phyloP scores from a whole-genome alignment of 2,797 vertebrate species.

The Pseudochirops corinnae region DNA sequence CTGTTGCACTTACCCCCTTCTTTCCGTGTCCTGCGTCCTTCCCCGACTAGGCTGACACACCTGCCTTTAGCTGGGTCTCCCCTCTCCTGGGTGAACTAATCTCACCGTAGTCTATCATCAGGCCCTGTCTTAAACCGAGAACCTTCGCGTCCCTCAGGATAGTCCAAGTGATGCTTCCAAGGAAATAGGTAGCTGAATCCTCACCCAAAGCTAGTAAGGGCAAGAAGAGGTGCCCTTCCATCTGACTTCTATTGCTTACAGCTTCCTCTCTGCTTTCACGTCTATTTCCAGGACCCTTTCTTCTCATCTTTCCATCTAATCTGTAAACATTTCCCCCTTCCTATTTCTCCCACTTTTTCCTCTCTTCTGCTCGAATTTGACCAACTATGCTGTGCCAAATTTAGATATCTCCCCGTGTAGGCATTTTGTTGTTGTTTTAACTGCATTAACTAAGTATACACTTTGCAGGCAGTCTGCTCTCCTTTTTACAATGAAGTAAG shows the following conservation, averaged over 20 bases:
- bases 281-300: slow-evolving; percentile 1
- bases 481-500: slow-evolving; percentile 41
- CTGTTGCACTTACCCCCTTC: not conserved
- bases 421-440: slow-evolving; percentile 76
- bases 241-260: slow-evolving; percentile 32
- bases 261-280: slow-evolving; percentile 40
- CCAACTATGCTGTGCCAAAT: slow-evolving; percentile 75
- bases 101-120: not conserved
- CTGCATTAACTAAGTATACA: slow-evolving; percentile 77
- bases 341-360: slow-evolving; percentile 67
- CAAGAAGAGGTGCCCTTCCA: not conserved
- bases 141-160: not conserved
- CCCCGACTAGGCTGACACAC: not conserved
- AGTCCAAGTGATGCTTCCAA: not conserved
- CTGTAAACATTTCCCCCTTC: slow-evolving; percentile 38
- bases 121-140: not conserved
- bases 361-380: slow-evolving; percentile 69
- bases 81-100: slow-evolving; percentile 38
- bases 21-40: not conserved
- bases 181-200: not conserved
- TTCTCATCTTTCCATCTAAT: not conserved
- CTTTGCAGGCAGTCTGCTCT: slow-evolving; percentile 64
- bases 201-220: not conserved
- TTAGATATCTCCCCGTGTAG: slow-evolving; percentile 71
- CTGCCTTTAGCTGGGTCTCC: slow-evolving; percentile 24